Percentiles rank a stretch among this genome's conserved stretches.
Evolutionary conservation across 2,113 vertebrate genomes (phyloP).

Genomic region (Todiramphus chloris): DNA sequence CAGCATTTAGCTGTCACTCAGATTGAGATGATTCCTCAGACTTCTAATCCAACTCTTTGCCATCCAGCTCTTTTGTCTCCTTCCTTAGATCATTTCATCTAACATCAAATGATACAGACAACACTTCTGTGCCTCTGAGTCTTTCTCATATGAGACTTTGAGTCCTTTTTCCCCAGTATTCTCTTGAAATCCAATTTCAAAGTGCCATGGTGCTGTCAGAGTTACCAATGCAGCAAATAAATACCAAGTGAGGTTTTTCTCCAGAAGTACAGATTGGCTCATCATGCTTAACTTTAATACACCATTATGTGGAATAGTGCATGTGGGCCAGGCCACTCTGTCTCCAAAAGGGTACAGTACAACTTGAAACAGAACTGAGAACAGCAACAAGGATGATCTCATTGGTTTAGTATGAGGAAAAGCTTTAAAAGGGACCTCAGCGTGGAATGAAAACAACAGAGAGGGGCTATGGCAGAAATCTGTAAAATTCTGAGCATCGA

Average conservation of each 20-base stretch:
- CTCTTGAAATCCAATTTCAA: neutral
- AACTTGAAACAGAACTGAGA: neutral
- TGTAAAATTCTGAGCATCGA: neutral
- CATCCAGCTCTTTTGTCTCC: neutral
- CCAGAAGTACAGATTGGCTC: neutral
- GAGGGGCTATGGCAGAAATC: neutral
- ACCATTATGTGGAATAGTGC: neutral
- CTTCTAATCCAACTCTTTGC: neutral
- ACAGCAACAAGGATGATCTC: neutral
- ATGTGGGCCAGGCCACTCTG: neutral
- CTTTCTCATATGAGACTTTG: neutral
- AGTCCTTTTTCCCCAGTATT: neutral
- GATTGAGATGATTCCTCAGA: neutral
- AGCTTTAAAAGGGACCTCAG: neutral
- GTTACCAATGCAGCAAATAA: neutral
- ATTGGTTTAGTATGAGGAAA: neutral
- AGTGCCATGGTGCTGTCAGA: neutral
- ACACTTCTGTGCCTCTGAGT: neutral
- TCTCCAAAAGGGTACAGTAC: neutral
- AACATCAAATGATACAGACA: neutral
- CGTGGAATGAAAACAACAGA: neutral
- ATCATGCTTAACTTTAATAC: neutral
- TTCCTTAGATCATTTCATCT: neutral
- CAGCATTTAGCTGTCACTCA: neutral
- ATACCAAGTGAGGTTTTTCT: neutral